phyloP scores from a whole-genome alignment of 2,113 vertebrate species.

The Corythornis vintsioides region DNA sequence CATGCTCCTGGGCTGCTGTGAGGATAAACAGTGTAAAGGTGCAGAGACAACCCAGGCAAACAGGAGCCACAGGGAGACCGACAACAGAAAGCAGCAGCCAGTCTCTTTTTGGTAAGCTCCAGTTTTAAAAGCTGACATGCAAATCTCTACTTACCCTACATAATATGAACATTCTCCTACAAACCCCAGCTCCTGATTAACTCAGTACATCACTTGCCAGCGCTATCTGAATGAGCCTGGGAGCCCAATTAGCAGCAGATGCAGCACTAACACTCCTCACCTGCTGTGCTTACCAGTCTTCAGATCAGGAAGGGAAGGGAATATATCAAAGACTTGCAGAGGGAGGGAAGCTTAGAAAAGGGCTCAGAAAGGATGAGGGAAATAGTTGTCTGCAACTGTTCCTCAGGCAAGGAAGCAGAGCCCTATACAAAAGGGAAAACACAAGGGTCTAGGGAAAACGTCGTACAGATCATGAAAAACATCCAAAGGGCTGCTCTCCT shows the following conservation, averaged over 20 bases:
- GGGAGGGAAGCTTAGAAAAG: slow-evolving; percentile 63
- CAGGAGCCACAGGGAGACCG: neutral
- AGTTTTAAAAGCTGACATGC: slow-evolving; percentile 35
- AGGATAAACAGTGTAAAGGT: neutral
- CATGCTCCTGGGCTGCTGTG: fast-evolving
- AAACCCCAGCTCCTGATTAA: slow-evolving; percentile 58
- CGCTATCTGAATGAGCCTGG: slow-evolving; percentile 41
- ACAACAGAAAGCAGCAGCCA: neutral
- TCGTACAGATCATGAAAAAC: slow-evolving; percentile 19
- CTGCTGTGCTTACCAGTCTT: slow-evolving; percentile 66
- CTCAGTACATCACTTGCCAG: slow-evolving; percentile 59
- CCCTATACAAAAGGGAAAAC: slow-evolving; percentile 36
- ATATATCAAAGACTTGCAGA: slow-evolving; percentile 59
- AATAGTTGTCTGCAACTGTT: slow-evolving; percentile 49
- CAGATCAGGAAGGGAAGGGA: slow-evolving; percentile 68
- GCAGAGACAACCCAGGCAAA: neutral
- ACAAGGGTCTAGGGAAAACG: slow-evolving; percentile 14
- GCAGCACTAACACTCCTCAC: slow-evolving; percentile 62
- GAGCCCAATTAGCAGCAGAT: slow-evolving; percentile 74
- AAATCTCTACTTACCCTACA: slow-evolving; percentile 65
- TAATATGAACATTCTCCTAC: slow-evolving; percentile 47
- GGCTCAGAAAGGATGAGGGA: slow-evolving; percentile 58
- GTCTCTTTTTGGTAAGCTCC: slow-evolving; percentile 10
- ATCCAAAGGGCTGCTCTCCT: neutral
- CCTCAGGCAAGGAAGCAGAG: slow-evolving; percentile 58